These are phyloP conservation scores for Hippolais icterina DNA, from an alignment of 2,113 vertebrate genomes.

Conservation along the genomic window DNA sequence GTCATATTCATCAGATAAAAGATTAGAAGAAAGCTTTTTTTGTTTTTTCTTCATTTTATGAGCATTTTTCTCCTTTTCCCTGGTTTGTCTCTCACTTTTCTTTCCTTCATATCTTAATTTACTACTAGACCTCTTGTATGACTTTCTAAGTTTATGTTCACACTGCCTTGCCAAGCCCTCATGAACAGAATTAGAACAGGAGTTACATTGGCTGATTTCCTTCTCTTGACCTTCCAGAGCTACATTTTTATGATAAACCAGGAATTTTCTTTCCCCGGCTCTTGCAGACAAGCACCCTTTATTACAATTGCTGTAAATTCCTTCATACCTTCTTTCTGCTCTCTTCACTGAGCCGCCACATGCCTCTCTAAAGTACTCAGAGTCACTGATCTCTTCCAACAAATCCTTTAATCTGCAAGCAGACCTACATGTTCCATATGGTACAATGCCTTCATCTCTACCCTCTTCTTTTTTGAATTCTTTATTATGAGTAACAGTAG, in stretches of 20 bases:
- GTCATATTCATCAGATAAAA: conserved; percentile 29
- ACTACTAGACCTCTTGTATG: conserved; percentile 36
- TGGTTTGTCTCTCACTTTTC: conserved; percentile 17
- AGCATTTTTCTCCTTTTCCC: conserved; percentile 22
- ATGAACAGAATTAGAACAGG: conserved; percentile 35
- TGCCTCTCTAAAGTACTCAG: conserved; percentile 66
- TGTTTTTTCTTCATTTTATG: conserved; percentile 48
- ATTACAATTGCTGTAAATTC: neutral
- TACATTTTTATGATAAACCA: conserved; percentile 37
- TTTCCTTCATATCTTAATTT: conserved; percentile 41
- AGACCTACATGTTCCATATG: neutral
- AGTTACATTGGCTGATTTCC: conserved; percentile 25
- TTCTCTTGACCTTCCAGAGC: conserved; percentile 15
- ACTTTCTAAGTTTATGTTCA: conserved; percentile 18
- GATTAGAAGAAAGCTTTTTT: neutral
- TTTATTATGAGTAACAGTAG: neutral
- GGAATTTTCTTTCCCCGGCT: neutral
- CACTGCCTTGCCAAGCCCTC: conserved; percentile 4
- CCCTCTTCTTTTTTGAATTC: neutral
- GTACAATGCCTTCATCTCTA: neutral
- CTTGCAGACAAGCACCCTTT: neutral
- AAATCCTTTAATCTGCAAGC: conserved; percentile 60
- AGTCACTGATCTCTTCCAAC: conserved; percentile 74
- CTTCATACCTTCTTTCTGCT: conserved; percentile 23
- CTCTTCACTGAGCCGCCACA: neutral